Percentiles rank a stretch among this genome's conserved stretches.
Conservation (phyloP, 2,113 vertebrate genomes). For the Ceuthmochares aereus region DNA sequence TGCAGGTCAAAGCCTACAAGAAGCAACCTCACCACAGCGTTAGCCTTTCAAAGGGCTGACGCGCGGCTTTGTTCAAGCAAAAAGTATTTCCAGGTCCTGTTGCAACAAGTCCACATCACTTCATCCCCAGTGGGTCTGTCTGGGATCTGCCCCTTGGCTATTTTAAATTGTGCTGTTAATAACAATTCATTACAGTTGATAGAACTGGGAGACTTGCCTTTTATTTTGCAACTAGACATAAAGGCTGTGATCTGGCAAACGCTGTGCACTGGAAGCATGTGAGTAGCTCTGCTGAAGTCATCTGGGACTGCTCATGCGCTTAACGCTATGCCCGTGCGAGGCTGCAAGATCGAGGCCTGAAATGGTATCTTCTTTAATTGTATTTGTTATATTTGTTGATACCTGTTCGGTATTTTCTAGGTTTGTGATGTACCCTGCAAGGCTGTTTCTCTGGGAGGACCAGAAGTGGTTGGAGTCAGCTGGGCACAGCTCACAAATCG, state of each 20-base stretch:
- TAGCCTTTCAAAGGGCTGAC: neutral
- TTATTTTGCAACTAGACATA: constrained; percentile 53
- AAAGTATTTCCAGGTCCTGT: constrained; percentile 52
- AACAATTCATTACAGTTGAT: constrained; percentile 47
- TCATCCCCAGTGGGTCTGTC: constrained; percentile 33
- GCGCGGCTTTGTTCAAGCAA: neutral
- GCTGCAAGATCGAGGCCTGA: neutral
- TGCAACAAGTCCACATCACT: constrained; percentile 35
- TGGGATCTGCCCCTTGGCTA: constrained; percentile 16
- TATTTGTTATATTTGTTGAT: no score
- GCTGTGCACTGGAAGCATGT: neutral
- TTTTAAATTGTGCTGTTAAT: constrained; percentile 37
- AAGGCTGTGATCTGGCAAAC: constrained; percentile 24
- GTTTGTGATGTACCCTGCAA: neutral
- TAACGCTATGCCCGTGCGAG: neutral
- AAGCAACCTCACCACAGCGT: neutral
- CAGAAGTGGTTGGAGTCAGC: neutral
- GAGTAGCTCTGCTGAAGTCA: constrained; percentile 1
- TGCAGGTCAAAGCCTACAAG: neutral
- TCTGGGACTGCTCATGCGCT: constrained; percentile 30
- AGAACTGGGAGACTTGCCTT: constrained; percentile 22
- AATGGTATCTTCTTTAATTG: neutral
- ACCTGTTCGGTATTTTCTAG: neutral
- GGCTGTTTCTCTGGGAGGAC: neutral
- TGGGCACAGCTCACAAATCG: neutral